Conservation (phyloP, 2,113 vertebrate species). For the Microtus ochrogaster region DNA sequence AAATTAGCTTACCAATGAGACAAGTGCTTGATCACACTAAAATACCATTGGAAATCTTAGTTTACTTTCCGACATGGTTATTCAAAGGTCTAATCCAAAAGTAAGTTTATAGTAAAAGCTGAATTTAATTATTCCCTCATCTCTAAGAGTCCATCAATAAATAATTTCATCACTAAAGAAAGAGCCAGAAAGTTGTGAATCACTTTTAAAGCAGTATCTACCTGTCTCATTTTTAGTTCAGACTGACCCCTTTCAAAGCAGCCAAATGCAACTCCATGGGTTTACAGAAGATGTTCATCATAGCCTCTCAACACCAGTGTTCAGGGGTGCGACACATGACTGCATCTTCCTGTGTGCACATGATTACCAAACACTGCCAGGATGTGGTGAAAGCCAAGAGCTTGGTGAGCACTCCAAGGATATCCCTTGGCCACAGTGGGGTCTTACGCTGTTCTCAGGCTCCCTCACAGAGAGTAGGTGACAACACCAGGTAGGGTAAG, state of each 20-base stretch:
- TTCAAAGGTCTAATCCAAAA: slow-evolving; percentile 26
- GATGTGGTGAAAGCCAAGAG: neutral
- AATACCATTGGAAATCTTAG: slow-evolving; percentile 23
- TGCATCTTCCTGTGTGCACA: neutral
- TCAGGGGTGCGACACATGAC: neutral
- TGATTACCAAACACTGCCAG: neutral
- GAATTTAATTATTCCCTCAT: slow-evolving; percentile 30
- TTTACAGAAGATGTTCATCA: neutral
- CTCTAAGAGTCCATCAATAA: neutral
- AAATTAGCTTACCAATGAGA: slow-evolving; percentile 51
- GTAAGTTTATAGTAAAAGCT: slow-evolving; percentile 28
- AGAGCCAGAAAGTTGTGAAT: neutral
- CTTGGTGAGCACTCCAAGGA: neutral
- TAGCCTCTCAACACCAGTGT: neutral
- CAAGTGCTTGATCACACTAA: slow-evolving; percentile 22
- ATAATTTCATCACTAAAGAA: slow-evolving; percentile 10
- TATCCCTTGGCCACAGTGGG: neutral
- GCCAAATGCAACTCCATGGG: neutral
- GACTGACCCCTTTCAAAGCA: neutral
- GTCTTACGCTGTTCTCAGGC: neutral
- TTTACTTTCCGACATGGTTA: slow-evolving; percentile 50
- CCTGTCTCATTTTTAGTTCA: neutral
- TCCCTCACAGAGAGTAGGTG: neutral
- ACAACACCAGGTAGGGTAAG: neutral
- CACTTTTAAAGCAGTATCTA: neutral